Evolutionary conservation across 2,797 vertebrate species (phyloP).

Genomic region (Halcyon badia): DNA sequence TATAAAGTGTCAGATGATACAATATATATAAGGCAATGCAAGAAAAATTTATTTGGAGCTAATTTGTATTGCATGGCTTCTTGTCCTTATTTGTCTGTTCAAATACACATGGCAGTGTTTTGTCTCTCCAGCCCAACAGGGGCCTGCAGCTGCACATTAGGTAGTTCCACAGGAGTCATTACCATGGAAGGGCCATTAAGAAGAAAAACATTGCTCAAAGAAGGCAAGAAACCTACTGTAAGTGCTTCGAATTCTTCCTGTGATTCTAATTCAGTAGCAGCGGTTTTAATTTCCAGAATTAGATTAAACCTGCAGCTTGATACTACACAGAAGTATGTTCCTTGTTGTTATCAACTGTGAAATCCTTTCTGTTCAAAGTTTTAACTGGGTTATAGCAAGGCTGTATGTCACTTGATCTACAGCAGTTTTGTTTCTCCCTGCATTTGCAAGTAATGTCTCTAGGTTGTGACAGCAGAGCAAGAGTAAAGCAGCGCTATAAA

Average conservation of each 20-base stretch:
- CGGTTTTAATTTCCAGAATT: not conserved
- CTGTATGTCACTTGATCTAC: not conserved
- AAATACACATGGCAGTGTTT: not conserved
- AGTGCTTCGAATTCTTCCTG: constrained; percentile 21
- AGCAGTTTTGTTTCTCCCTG: not conserved
- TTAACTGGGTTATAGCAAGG: not conserved
- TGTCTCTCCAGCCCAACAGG: constrained; percentile 81
- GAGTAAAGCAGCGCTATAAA: not conserved
- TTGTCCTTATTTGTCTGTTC: not conserved
- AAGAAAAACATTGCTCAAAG: constrained; percentile 94
- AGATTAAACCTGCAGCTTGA: not conserved
- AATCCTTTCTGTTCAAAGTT: not conserved
- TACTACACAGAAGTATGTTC: not conserved
- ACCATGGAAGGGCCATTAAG: constrained; percentile 92
- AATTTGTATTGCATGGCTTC: not conserved
- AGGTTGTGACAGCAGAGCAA: not conserved
- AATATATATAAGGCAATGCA: not conserved
- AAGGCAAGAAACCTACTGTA: constrained; percentile 94
- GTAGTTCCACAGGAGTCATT: constrained; percentile 82
- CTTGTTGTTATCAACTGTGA: not conserved
- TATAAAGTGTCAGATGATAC: not conserved
- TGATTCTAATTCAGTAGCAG: not conserved
- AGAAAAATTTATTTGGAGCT: not conserved
- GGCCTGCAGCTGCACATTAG: constrained; percentile 84
- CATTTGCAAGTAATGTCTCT: not conserved